Percentiles rank a stretch among this genome's conserved stretches.
phyloP scores from a whole-genome alignment of 2,888 invertebrate genomes.

The Metopia argyrocephala region DNA sequence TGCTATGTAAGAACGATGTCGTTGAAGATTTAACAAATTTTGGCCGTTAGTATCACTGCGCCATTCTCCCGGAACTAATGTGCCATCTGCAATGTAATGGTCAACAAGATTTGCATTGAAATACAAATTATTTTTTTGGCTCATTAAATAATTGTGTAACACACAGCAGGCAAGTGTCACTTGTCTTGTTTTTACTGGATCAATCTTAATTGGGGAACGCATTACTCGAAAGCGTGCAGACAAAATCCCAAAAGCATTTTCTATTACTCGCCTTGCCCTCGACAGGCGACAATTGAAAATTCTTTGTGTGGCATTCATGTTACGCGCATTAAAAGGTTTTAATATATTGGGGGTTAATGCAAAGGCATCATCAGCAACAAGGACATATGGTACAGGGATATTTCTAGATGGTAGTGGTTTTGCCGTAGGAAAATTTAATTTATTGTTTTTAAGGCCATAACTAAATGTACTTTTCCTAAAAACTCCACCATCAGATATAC shows the following conservation, averaged over 20 bases:
- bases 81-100: conserved; percentile 13
- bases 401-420: conserved; percentile 7
- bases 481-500: conserved; percentile 17
- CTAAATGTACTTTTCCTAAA: conserved; percentile 15
- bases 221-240: conserved; percentile 8
- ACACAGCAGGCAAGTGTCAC: background rate
- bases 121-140: conserved; percentile 3
- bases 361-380: conserved; percentile 32
- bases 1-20: background rate
- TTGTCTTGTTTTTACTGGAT: background rate
- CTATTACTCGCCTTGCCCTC: conserved; percentile 16
- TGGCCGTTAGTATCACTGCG: background rate
- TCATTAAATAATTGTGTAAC: conserved; percentile 15
- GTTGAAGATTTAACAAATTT: background rate
- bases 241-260: conserved; percentile 28
- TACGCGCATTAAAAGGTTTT: conserved; percentile 20
- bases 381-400: conserved; percentile 9
- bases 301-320: conserved; percentile 25
- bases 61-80: conserved; percentile 22
- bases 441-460: conserved; percentile 10
- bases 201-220: background rate
- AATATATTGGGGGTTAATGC: conserved; percentile 11
- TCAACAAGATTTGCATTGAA: conserved; percentile 20
- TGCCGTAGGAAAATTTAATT: conserved; percentile 15
- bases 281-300: conserved; percentile 27